Base-by-base conservation (phyloP, 2,113 vertebrate species). In the Rana temporaria region DNA sequence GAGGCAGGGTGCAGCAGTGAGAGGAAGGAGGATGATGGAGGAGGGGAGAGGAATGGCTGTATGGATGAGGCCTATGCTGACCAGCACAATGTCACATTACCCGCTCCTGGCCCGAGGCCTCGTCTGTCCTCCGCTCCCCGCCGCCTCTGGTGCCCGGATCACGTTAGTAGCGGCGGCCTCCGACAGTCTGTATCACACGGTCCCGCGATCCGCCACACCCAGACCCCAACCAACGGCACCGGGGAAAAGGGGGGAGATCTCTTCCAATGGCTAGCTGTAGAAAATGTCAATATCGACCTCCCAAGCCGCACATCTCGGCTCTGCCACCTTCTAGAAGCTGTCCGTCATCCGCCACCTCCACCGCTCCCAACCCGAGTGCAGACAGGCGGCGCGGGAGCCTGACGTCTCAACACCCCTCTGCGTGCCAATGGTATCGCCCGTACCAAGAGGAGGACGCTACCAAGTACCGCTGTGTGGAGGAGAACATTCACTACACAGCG, bases 81-180 rank as follows among this genome's bases (percentile, higher is more conserved):
- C 34, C 34, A 38, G 34, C 34, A 38, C 4, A 38, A 38, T 42
- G 24, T 3, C 22, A 56, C 55, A 63, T 82, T 66, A 74, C 70
- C 79, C 26, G 69, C 6, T 38, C 34, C 42, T 71, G 68, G 48
- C 60, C 48, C 24, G 70, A 71, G 22, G 85, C 84, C 53, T 67
- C 75, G 20, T 38, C 34, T 38, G 56, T 24, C 70, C 62, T 24
- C 70, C 62, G 12, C 62, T 75, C 60, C 48, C 80, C 16, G 67
- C 84, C 34, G 78, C 34, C 70, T 80, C 30, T 1, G 24, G 24
- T 26, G 75, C 17, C 85, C 84, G 85, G 82, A 89, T 88, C 89
- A 88, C 85, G 85, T 20, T 71, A 85, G 70, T 75, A 80, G 62
- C 74, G 16, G 73, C 85, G 19, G 84, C 84, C 78, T 80, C 82